These are phyloP conservation scores for Eulithis testata DNA, from an alignment of 2,888 invertebrate genomes.

Conservation along the genomic window DNA sequence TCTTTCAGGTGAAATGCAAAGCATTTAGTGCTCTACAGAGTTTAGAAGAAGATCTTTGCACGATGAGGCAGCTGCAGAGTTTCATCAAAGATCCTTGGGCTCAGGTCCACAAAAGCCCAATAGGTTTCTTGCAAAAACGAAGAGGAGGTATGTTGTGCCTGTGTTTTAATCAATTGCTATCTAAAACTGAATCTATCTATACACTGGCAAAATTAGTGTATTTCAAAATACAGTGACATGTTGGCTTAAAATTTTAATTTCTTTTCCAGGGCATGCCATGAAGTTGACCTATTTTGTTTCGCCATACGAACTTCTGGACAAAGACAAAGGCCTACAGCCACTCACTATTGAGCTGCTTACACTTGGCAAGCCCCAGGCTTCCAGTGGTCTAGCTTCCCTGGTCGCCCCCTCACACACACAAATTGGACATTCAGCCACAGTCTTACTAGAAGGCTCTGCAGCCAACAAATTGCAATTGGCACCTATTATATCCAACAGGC, in stretches of 20 bases:
- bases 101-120: slow-evolving; percentile 94
- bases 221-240: background rate
- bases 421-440: slow-evolving; percentile 94
- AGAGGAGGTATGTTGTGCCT: slow-evolving; percentile 86
- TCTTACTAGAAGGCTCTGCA: slow-evolving; percentile 94
- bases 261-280: slow-evolving; percentile 92
- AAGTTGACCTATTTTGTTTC: slow-evolving; percentile 97
- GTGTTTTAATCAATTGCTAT: background rate
- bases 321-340: slow-evolving; percentile 89
- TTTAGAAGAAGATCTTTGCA: slow-evolving; percentile 94
- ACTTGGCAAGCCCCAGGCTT: slow-evolving; percentile 68
- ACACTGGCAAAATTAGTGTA: background rate
- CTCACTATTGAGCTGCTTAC: slow-evolving; percentile 90
- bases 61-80: slow-evolving; percentile 90
- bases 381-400: slow-evolving; percentile 68
- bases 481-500: slow-evolving; percentile 88
- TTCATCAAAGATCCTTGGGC: slow-evolving; percentile 87
- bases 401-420: slow-evolving; percentile 82
- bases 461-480: slow-evolving; percentile 92
- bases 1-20: slow-evolving; percentile 90
- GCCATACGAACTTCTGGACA: slow-evolving; percentile 95
- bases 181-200: background rate
- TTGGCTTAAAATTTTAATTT: slow-evolving; percentile 2
- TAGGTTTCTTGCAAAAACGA: slow-evolving; percentile 93
- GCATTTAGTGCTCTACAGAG: slow-evolving; percentile 96